Evolutionary conservation across 2,888 invertebrate genomes (phyloP).

Genomic region (Silvanus unidentatus): DNA sequence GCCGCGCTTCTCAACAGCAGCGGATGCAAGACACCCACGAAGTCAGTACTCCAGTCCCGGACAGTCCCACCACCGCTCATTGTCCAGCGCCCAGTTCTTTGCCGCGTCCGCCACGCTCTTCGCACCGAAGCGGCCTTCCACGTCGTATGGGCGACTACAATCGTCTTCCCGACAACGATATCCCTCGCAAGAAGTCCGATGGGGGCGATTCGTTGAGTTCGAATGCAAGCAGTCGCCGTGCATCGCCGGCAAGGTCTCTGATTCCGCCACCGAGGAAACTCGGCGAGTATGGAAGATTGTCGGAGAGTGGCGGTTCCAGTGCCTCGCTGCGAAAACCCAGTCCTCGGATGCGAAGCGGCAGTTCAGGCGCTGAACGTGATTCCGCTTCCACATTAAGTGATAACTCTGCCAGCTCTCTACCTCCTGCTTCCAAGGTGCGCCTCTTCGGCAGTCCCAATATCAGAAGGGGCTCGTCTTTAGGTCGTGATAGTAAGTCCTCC

Average conservation of each 20-base stretch:
- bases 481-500: slow-evolving; percentile 49
- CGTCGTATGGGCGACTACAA: slow-evolving; percentile 60
- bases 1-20: slow-evolving; percentile 69
- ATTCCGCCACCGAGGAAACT: slow-evolving; percentile 52
- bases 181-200: slow-evolving; percentile 43
- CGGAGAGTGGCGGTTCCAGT: slow-evolving; percentile 48
- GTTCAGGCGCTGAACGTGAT: slow-evolving; percentile 49
- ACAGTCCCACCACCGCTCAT: slow-evolving; percentile 30
- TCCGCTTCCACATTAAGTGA: slow-evolving; percentile 53
- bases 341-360: slow-evolving; percentile 42
- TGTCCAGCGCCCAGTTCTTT: slow-evolving; percentile 67
- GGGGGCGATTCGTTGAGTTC: slow-evolving; percentile 44
- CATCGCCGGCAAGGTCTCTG: slow-evolving; percentile 49
- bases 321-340: slow-evolving; percentile 39
- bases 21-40: slow-evolving; percentile 51
- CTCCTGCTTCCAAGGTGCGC: slow-evolving; percentile 57
- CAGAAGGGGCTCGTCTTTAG: slow-evolving; percentile 54
- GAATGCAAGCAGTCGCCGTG: slow-evolving; percentile 42
- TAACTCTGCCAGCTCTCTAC: slow-evolving; percentile 51
- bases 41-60: slow-evolving; percentile 23
- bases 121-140: slow-evolving; percentile 44
- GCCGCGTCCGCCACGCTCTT: slow-evolving; percentile 63
- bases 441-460: slow-evolving; percentile 38
- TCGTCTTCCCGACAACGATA: slow-evolving; percentile 51
- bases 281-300: slow-evolving; percentile 55